phyloP scores from a whole-genome alignment of 2,113 vertebrate genomes.

The Prolemur simus region DNA sequence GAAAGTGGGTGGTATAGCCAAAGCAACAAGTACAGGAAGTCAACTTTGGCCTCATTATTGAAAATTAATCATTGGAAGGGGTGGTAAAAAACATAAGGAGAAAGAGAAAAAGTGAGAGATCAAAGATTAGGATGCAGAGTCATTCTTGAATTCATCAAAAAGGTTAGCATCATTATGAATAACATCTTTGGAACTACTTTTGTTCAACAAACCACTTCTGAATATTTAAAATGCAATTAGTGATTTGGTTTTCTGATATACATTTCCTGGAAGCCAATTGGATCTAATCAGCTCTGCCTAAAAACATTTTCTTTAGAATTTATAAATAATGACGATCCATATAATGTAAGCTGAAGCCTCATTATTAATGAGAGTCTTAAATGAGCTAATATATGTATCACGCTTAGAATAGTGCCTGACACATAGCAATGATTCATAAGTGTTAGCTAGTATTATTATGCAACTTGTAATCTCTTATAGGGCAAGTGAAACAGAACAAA shows the following conservation, averaged over 20 bases:
- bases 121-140: constrained; percentile 67
- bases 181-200: constrained; percentile 61
- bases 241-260: constrained; percentile 56
- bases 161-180: constrained; percentile 65
- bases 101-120: constrained; percentile 29
- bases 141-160: constrained; percentile 67
- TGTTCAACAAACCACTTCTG: constrained; percentile 72
- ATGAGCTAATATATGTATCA: constrained; percentile 41
- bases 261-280: constrained; percentile 73
- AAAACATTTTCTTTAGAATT: constrained; percentile 65
- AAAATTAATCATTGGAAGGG: constrained; percentile 42
- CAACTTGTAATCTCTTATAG: not conserved
- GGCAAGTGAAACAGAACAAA: not conserved
- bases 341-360: constrained; percentile 7
- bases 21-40: not conserved
- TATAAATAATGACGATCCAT: constrained; percentile 65
- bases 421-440: not conserved
- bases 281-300: constrained; percentile 64
- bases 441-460: not conserved
- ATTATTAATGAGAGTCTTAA: constrained; percentile 49
- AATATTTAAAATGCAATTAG: constrained; percentile 78
- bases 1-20: not conserved
- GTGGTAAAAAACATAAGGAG: not conserved
- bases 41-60: constrained; percentile 44
- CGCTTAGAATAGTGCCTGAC: constrained; percentile 1